Evolutionary conservation across 1,140 invertebrate genomes (phyloP).

Genomic region (Ceratoteleas bidentatus): DNA sequence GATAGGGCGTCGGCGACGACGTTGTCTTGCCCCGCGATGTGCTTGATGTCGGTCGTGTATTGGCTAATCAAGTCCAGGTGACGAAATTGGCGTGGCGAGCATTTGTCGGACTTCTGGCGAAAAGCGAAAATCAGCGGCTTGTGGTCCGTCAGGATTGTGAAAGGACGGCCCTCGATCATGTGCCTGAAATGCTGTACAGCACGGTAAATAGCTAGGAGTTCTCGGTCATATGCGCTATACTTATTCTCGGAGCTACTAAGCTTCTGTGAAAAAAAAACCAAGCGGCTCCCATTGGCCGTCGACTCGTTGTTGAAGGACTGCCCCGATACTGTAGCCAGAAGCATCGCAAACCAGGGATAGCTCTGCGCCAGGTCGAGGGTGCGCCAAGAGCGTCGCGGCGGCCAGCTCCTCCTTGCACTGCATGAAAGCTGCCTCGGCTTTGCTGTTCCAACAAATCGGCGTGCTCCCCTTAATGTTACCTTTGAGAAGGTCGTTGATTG

Average conservation of each 20-base stretch:
- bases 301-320: conserved; percentile 6
- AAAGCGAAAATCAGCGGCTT: conserved; percentile 16
- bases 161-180: conserved; percentile 7
- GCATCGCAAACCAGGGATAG: no score
- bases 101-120: conserved; percentile 18
- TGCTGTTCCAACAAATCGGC: no score
- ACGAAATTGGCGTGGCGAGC: conserved; percentile 53
- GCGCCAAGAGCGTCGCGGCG: no score
- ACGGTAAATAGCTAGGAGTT: conserved; percentile 16
- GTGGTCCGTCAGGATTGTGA: conserved; percentile 20
- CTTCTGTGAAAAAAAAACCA: conserved; percentile 22
- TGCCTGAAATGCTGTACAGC: conserved; percentile 15
- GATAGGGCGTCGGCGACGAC: conserved; percentile 68
- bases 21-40: conserved; percentile 73
- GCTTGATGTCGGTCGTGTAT: conserved; percentile 73
- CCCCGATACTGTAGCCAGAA: not conserved
- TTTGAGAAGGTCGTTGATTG: no score
- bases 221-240: conserved; percentile 13
- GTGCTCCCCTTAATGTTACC: no score
- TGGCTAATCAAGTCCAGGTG: conserved; percentile 75
- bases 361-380: no score
- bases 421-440: no score
- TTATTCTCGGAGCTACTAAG: conserved; percentile 1
- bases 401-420: no score
- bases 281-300: conserved; percentile 3